A percentile compares a stretch with the other conserved stretches of the same genome.
These are phyloP conservation scores for Chironomus striatipennis DNA, from an alignment of 1,140 invertebrate genomes.

Conservation along the genomic window DNA sequence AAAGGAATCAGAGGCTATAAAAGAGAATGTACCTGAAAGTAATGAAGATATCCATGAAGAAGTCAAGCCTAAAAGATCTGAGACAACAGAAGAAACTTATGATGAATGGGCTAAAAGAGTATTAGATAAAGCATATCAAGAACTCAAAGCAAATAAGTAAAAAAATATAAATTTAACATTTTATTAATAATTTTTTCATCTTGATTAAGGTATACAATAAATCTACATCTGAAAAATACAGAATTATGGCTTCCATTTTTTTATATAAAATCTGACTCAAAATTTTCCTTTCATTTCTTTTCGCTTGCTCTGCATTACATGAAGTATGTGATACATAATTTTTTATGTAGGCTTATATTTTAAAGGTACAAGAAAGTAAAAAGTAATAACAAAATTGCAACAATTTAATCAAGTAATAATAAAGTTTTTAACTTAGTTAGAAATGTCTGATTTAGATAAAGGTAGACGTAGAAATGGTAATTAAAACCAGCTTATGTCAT, in stretches of 20 bases:
- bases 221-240: background rate
- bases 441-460: too few species aligned
- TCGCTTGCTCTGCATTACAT: too few species aligned
- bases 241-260: background rate
- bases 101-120: background rate
- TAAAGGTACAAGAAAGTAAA: too few species aligned
- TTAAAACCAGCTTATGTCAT: too few species aligned
- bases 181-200: background rate
- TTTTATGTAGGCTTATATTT: too few species aligned
- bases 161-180: background rate
- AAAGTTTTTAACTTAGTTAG: too few species aligned
- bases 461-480: too few species aligned
- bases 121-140: background rate
- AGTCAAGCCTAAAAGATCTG: background rate
- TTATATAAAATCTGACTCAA: background rate
- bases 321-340: too few species aligned
- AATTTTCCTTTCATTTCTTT: background rate
- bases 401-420: too few species aligned
- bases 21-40: background rate
- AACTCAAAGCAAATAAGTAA: background rate
- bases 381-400: too few species aligned
- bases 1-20: background rate
- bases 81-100: background rate
- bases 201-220: background rate
- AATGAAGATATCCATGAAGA: background rate